Base-by-base conservation (phyloP, 2,888 invertebrate species). In the Dioctria rufipes region DNA sequence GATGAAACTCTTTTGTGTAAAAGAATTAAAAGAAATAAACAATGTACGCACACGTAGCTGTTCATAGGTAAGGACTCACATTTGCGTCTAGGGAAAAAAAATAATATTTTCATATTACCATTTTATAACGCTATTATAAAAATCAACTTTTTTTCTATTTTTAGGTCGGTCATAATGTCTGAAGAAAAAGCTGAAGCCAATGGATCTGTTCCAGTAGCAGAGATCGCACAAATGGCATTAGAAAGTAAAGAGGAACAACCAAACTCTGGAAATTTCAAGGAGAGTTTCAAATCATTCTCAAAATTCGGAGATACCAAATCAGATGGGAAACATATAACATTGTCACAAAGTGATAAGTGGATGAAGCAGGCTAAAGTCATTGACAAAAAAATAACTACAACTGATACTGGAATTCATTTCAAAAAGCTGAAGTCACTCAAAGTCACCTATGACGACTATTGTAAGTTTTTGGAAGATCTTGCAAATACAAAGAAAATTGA, bases 281-380 rank as follows among this genome's bases (percentile, higher is more conserved):
- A 94, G 80, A 92, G 92, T 80, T 96, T 96, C 88, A 93, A 93
- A 86, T 92, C 93, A 2, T 97, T 96, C 88, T 93, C 95, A 5
- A 95, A 95, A 89, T 97, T 96, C 87, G 96, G 96, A 0, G 96
- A 96, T 87, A 91, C 92, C 3, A 96, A 96, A 88, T 94, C 95
- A 13, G 96, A 96, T 86, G 96, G 96, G 0, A 95, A 94, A 88
- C 91, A 92, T 63, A 95, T 97, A 83, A 96, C 96, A 0, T 90
- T 97, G n/a, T 95, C 95, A 8, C 96, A 97, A 88, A 94, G 95
- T 86, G 97, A 97, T 89, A 97, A 96, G 89, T 97, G 97, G 97
- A 94, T 97, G 94, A 96, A 96, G 86, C 97, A 97, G 87, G 96
- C 96, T 0, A 94, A 93, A 85, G 93, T 93, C 6, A 95, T 95